Evolutionary conservation across 92 coral and sea anemone species (phyloP).

Genomic region (Porites rus): DNA sequence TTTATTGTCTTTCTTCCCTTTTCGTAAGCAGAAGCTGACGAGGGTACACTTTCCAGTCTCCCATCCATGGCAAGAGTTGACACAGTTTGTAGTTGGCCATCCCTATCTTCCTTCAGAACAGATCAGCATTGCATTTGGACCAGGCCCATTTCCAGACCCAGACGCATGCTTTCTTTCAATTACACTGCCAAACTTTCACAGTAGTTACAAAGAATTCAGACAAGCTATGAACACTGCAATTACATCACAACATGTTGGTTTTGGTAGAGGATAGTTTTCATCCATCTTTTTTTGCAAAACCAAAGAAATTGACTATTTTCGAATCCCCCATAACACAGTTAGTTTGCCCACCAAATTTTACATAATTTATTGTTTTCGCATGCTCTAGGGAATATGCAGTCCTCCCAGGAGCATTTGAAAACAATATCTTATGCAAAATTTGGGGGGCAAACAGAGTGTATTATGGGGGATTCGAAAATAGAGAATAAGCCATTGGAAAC

Average conservation of each 20-base stretch:
- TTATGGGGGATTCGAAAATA: too few species aligned
- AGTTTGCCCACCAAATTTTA: too few species aligned
- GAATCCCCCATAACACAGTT: too few species aligned
- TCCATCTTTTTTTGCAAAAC: background rate
- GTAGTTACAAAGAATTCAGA: slow-evolving; percentile 32
- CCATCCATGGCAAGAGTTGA: slow-evolving; percentile 38
- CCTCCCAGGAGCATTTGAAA: too few species aligned
- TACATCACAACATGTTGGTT: slow-evolving; percentile 32
- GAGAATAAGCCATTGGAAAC: background rate
- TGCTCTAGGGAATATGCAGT: too few species aligned
- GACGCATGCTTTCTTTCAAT: slow-evolving; percentile 36
- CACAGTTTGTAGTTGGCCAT: slow-evolving; percentile 41
- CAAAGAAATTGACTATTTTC: background rate
- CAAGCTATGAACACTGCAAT: slow-evolving; percentile 54
- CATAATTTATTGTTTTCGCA: too few species aligned
- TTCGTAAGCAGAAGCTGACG: slow-evolving; percentile 27
- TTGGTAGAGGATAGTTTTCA: slow-evolving; percentile 39
- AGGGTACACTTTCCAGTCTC: slow-evolving; percentile 25
- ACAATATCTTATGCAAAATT: background rate
- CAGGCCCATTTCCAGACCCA: slow-evolving; percentile 37
- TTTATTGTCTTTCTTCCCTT: background rate
- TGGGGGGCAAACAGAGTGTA: too few species aligned
- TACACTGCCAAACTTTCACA: slow-evolving; percentile 13
- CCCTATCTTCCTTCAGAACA: slow-evolving; percentile 43
- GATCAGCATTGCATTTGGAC: slow-evolving; percentile 17